A percentile compares a stretch with the other conserved stretches of the same genome.
phyloP scores from a whole-genome alignment of 1,140 invertebrate genomes.

The Hypothenemus hampei region DNA sequence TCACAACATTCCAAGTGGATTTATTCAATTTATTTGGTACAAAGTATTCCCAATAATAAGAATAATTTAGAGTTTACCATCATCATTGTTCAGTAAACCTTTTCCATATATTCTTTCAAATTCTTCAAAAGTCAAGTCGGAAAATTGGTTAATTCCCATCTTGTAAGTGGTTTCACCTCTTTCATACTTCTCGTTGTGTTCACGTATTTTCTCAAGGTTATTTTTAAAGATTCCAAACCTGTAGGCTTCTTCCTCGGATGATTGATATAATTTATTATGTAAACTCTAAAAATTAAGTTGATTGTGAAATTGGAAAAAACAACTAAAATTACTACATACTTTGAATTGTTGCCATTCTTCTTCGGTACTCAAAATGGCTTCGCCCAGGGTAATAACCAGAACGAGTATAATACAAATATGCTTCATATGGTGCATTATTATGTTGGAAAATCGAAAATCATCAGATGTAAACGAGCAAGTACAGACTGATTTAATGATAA shows the following conservation, averaged over 20 bases:
- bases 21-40: too few relatives aligned
- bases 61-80: too few relatives aligned
- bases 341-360: constrained; percentile 13
- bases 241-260: constrained; percentile 62
- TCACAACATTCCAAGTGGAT: too few relatives aligned
- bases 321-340: neutral
- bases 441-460: too few relatives aligned
- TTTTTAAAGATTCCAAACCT: constrained; percentile 81
- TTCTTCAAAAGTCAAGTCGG: constrained; percentile 79
- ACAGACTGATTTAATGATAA: too few relatives aligned
- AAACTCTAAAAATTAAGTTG: constrained; percentile 1
- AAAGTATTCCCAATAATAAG: too few relatives aligned
- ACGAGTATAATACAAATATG: too few relatives aligned
- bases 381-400: neutral
- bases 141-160: constrained; percentile 72
- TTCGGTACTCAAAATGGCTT: neutral
- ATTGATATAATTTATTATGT: constrained; percentile 8
- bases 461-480: too few relatives aligned
- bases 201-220: constrained; percentile 74
- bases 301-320: neutral
- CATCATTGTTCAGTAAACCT: neutral
- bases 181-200: constrained; percentile 71
- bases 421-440: too few relatives aligned
- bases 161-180: constrained; percentile 60
- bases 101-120: constrained; percentile 47